Evolutionary conservation across 1,140 invertebrate species (phyloP).

Genomic region (Cardiocondyla obscurior): DNA sequence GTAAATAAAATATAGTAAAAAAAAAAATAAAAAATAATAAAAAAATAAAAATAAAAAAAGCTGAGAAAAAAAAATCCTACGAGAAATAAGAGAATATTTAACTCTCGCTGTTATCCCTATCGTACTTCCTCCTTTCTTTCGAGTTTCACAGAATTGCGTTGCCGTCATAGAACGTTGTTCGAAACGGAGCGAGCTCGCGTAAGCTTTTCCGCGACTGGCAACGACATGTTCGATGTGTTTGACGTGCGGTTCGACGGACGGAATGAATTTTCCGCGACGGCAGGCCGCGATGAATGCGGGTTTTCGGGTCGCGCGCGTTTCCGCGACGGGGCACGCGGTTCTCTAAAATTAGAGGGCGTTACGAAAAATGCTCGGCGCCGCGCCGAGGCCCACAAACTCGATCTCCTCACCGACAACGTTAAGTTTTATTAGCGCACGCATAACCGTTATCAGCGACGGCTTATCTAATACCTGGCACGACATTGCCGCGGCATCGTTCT

Average conservation of each 20-base stretch:
- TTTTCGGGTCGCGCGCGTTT: constrained; percentile 45
- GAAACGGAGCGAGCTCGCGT: neutral
- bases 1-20: no score
- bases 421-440: constrained; percentile 12
- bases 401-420: constrained; percentile 19
- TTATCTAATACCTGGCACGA: constrained; percentile 43
- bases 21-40: no score
- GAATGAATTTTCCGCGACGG: constrained; percentile 14
- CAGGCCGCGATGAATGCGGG: neutral
- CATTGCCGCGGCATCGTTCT: neutral
- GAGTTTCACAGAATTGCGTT: neutral
- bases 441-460: constrained; percentile 38
- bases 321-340: constrained; percentile 41
- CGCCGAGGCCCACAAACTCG: neutral
- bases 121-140: neutral
- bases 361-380: constrained; percentile 44
- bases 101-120: neutral
- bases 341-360: constrained; percentile 58
- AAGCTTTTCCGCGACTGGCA: constrained; percentile 19
- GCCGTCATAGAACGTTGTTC: neutral
- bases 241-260: constrained; percentile 15
- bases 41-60: no score
- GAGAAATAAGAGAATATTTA: neutral
- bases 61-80: neutral
- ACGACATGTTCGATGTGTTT: neutral